Percentiles rank a stretch among this genome's conserved stretches.
phyloP scores from a whole-genome alignment of 1,140 invertebrate genomes.

The Drosophila bifasciata region DNA sequence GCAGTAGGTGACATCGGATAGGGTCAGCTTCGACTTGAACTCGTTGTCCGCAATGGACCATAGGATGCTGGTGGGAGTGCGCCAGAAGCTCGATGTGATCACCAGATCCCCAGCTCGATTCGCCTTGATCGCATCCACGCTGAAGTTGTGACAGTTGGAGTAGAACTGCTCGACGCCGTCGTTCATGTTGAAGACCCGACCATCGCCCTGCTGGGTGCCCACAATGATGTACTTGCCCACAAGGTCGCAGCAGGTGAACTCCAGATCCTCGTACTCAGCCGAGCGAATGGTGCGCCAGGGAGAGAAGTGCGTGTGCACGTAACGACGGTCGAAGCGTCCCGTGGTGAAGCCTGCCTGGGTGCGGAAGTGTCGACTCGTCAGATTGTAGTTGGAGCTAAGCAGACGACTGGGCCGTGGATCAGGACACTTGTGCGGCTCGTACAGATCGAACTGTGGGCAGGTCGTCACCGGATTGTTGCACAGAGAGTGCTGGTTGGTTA shows the following conservation, averaged over 20 bases:
- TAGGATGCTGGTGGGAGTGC: conserved; percentile 91
- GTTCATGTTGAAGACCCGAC: conserved; percentile 93
- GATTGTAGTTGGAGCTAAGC: conserved; percentile 88
- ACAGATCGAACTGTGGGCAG: conserved; percentile 95
- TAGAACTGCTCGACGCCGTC: conserved; percentile 91
- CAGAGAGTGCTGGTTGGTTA: conserved; percentile 97
- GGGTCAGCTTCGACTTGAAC: conserved; percentile 89
- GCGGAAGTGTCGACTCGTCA: conserved; percentile 87
- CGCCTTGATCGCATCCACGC: conserved; percentile 89
- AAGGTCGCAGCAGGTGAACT: conserved; percentile 90
- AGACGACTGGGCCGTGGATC: conserved; percentile 91
- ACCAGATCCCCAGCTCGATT: conserved; percentile 90
- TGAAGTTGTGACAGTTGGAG: conserved; percentile 93
- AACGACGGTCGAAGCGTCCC: conserved; percentile 89
- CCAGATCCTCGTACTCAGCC: conserved; percentile 89
- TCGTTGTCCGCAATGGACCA: conserved; percentile 91
- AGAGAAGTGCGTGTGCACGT: conserved; percentile 95
- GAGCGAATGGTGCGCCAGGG: conserved; percentile 92
- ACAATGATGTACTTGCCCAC: conserved; percentile 91
- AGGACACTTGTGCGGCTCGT: conserved; percentile 96
- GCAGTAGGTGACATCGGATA: conserved; percentile 94
- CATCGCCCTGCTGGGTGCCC: conserved; percentile 94
- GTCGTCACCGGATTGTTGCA: conserved; percentile 97
- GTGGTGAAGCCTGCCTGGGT: conserved; percentile 86
- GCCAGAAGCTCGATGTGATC: conserved; percentile 93